Evolutionary conservation across 2,797 vertebrate genomes (phyloP), one percentile per base, ranked within the genome.

Genomic region (Acestrorhynchus altus): DNA sequence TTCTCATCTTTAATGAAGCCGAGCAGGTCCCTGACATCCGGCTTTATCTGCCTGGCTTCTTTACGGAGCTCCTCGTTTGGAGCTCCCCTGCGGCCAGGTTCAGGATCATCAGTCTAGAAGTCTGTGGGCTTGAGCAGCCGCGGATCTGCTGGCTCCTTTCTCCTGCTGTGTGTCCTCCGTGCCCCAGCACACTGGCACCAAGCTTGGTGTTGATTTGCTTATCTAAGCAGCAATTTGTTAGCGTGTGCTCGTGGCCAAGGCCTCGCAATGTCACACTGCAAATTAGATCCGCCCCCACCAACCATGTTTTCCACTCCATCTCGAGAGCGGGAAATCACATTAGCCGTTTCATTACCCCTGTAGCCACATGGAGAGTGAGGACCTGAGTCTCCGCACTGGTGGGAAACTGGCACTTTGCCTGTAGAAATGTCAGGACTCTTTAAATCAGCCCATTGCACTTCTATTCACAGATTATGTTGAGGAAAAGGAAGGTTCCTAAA

Each of bases 161-260:
- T 82, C 72, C 82, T 70, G 66, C 20, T 18, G 76, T 35, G 75
- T 87, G 86, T 88, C 90, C 86, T 89, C 84, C 79, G 77, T 60
- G 56, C 83, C 74, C 47, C 24, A 26, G 26, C 26, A 28, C 2
- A 40, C 35, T 61, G 66, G 61, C 65, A 63, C 44, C 2, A 22
- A 82, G 84, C 80, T 89, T 84, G 77, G 86, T 85, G 85, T 87
- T 91, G 87, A 90, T 91, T 90, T 92, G 90, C 89, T 90, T 92
- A 89, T 91, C 91, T 88, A 89, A 91, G 88, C 91, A 90, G 88
- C 88, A 88, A 88, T 92, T 93, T 93, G 90, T 92, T 90, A 89
- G 87, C 66, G 77, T 90, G 83, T 80, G 86, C 88, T 91, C 77
- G 72, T 84, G 91, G 86, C 85, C 88, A 88, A 86, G 88, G 88